phyloP scores from a whole-genome alignment of 2,888 invertebrate genomes.

The Formica aserva region DNA sequence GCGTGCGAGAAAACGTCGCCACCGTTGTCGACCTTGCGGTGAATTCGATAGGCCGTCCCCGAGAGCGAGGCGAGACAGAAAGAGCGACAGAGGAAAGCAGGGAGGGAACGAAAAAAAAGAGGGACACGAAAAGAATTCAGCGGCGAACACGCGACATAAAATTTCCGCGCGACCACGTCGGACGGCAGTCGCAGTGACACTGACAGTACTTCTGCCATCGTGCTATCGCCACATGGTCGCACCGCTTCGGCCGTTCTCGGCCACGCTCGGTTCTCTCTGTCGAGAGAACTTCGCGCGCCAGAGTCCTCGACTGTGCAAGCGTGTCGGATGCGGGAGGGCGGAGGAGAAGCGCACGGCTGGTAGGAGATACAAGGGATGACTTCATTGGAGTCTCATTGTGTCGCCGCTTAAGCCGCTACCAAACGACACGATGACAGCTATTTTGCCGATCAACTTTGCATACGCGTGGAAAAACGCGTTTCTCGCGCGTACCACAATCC shows the following conservation, averaged over 20 bases:
- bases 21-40: slow-evolving; percentile 51
- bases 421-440: slow-evolving; percentile 34
- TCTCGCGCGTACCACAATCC: background rate
- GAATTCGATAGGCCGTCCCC: slow-evolving; percentile 37
- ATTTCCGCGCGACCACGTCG: slow-evolving; percentile 52
- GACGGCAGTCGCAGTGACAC: slow-evolving; percentile 82
- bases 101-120: slow-evolving; percentile 2
- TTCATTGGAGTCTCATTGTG: slow-evolving; percentile 67
- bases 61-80: slow-evolving; percentile 15
- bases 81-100: slow-evolving; percentile 7
- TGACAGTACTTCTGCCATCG: slow-evolving; percentile 84
- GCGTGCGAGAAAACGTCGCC: slow-evolving; percentile 30
- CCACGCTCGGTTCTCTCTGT: slow-evolving; percentile 59
- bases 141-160: background rate
- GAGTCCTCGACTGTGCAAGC: slow-evolving; percentile 55
- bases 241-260: slow-evolving; percentile 66
- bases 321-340: slow-evolving; percentile 24
- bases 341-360: slow-evolving; percentile 35
- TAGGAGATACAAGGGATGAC: slow-evolving; percentile 68
- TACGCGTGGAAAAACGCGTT: slow-evolving; percentile 18
- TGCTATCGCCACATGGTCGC: slow-evolving; percentile 81
- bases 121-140: background rate
- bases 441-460: slow-evolving; percentile 13
- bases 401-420: slow-evolving; percentile 45
- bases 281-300: slow-evolving; percentile 62